Evolutionary conservation across 2,113 vertebrate species (phyloP).

Genomic region (Myrmophylax atrothorax): DNA sequence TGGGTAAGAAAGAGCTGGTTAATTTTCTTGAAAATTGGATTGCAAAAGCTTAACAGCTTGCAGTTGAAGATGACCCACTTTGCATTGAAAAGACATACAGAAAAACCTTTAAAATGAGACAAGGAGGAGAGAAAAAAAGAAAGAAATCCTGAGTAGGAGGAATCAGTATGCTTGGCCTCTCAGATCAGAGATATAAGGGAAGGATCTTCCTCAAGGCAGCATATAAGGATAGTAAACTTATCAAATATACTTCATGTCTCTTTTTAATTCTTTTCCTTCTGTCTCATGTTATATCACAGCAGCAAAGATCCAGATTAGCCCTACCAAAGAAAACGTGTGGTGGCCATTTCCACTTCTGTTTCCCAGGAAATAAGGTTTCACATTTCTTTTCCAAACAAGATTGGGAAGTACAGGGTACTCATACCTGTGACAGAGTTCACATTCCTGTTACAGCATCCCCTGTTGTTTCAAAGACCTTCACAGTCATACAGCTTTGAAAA

Average conservation of each 20-base stretch:
- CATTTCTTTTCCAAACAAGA: background rate
- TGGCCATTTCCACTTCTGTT: background rate
- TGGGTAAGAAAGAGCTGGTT: constrained; percentile 39
- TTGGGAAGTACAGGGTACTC: background rate
- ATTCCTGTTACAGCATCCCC: background rate
- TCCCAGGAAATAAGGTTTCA: background rate
- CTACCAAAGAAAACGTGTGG: background rate
- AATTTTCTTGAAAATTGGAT: constrained; percentile 68
- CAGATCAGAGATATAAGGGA: background rate
- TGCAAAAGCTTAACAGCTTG: constrained; percentile 63
- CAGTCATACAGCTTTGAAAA: background rate
- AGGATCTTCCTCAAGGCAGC: background rate
- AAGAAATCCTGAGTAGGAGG: background rate
- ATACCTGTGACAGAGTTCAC: background rate
- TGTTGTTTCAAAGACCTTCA: background rate
- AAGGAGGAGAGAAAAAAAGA: background rate
- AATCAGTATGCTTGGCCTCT: background rate
- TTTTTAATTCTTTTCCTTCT: background rate
- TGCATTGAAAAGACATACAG: background rate
- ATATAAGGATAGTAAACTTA: background rate
- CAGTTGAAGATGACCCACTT: constrained; percentile 64
- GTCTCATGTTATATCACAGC: background rate
- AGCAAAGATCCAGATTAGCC: background rate
- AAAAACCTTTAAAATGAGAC: background rate
- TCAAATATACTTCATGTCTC: background rate